Base-by-base conservation (phyloP, 2,888 invertebrate genomes). In the Hemistola chrysoprasaria region DNA sequence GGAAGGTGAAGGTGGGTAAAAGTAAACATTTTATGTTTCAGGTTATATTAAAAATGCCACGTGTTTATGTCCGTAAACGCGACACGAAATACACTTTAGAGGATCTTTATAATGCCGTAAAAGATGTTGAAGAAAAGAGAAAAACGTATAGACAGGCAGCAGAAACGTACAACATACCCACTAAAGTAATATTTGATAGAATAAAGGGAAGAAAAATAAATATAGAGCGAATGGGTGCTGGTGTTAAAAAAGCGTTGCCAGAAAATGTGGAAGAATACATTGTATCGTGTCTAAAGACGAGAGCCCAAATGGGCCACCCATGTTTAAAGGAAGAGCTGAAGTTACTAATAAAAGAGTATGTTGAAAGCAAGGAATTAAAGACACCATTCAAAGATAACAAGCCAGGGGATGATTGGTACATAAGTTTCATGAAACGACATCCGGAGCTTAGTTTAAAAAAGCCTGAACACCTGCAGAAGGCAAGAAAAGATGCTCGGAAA, bases 371-470 rank as follows among this genome's bases (percentile, higher is more conserved):
- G 11, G 24, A 16, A 24, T 22, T 41, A 24, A 34, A 34, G 20
- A 41, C 30, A 29, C 34, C 34, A 25, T 44, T 34, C 10, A 43
- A 39, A 39, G 36, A 48, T 26, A 44, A 40, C 30, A 45, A 36
- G 30, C 48, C 47, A 24, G 46, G 29, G 22, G 29, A 30, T 22
- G 20, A 22, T 30, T 30, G 29, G 29, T 30, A 30, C 29, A 22
- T 9, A 21, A 24, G 24, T 24, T 24, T 24, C 24, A 36, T 36
- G 36, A 36, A 36, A 9, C 28, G 29, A 28, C 36, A 36, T 8
- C 10, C 11, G 28, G 11, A 22, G 3, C 28, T 36, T 23, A 28
- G 28, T 11, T 27, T 36, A 8, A 28, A 28, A 36, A 36, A 36
- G 23, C 29, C 28, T 16, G 36, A 36, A 44, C 31, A 49, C 26